These are phyloP conservation scores for Eupsittula cactorum DNA, from an alignment of 2,113 vertebrate species.

Conservation along the genomic window DNA sequence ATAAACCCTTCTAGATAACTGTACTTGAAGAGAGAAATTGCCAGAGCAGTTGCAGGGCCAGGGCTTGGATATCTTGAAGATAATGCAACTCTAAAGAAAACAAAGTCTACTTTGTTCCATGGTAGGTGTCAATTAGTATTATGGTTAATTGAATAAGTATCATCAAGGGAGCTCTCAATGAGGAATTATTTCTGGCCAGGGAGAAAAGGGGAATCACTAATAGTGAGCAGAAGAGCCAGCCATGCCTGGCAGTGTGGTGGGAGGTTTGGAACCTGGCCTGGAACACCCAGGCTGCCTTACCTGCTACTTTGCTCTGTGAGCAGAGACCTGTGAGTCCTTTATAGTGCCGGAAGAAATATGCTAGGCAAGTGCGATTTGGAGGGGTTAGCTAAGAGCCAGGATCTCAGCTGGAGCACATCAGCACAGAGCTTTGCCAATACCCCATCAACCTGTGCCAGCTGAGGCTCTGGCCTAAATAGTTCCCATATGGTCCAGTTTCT, in stretches of 20 bases:
- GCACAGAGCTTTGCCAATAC: neutral
- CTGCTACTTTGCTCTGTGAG: neutral
- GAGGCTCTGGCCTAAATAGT: neutral
- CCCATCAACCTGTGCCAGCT: neutral
- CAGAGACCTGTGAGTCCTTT: neutral
- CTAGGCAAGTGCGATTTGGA: neutral
- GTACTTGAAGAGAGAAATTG: neutral
- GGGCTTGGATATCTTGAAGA: neutral
- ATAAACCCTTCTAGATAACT: neutral
- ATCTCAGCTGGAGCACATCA: neutral
- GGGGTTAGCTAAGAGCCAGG: neutral
- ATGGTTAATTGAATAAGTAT: neutral
- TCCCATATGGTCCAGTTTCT: neutral
- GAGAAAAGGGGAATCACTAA: neutral
- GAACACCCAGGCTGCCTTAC: neutral
- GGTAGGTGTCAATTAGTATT: neutral
- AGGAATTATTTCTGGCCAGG: neutral
- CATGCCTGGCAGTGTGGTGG: neutral
- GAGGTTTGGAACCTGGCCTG: neutral
- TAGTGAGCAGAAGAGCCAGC: rapidly evolving
- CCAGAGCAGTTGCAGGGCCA: neutral
- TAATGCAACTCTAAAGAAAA: neutral
- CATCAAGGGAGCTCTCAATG: neutral
- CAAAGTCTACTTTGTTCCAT: neutral
- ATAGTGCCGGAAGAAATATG: rapidly evolving